phyloP scores from a whole-genome alignment of 2,797 vertebrate genomes.

The Halcyon chelicuti region DNA sequence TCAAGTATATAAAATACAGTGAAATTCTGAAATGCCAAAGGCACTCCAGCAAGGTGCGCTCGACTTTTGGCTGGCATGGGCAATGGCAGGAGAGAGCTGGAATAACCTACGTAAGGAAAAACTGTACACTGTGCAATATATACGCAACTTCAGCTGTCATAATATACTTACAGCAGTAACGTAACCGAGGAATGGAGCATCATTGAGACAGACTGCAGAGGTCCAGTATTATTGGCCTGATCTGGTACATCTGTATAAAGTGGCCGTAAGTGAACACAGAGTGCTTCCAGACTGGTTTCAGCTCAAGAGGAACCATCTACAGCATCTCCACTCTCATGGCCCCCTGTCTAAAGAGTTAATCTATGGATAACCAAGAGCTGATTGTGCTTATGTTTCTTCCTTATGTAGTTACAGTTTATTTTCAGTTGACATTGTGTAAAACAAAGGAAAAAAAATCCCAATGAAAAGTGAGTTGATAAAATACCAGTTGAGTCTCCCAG shows the following conservation, averaged over 20 bases:
- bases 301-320: background rate
- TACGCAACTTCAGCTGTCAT: background rate
- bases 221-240: background rate
- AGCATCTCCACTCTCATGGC: background rate
- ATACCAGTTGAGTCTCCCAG: background rate
- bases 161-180: background rate
- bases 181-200: background rate
- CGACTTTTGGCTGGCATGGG: background rate
- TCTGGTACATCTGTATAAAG: background rate
- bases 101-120: background rate
- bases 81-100: background rate
- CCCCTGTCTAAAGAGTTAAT: background rate
- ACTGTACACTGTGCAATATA: accelerated
- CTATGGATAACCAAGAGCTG: background rate
- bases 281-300: background rate
- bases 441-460: background rate
- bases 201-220: background rate
- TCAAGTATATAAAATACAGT: background rate
- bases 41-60: background rate
- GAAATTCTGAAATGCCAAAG: background rate
- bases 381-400: background rate
- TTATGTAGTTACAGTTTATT: background rate
- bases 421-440: background rate
- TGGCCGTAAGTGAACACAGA: background rate
- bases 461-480: background rate